Evolutionary conservation across 2,888 invertebrate species (phyloP).

Genomic region (Lasioglossum calceatum): DNA sequence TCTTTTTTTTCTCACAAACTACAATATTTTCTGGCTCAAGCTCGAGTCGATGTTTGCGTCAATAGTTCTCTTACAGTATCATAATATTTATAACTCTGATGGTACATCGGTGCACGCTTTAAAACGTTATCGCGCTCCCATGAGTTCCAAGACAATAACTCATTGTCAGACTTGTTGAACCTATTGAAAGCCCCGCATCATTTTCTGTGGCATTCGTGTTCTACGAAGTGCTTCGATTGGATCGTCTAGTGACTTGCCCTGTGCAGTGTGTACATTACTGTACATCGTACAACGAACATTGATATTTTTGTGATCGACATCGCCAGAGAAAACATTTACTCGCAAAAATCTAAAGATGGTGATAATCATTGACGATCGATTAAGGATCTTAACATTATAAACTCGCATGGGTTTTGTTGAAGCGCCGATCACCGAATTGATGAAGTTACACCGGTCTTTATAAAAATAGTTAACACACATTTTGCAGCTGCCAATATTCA

Average conservation of each 20-base stretch:
- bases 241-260: slow-evolving; percentile 34
- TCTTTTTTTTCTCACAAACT: not conserved
- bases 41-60: not conserved
- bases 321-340: slow-evolving; percentile 3
- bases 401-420: not conserved
- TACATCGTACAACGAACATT: slow-evolving; percentile 33
- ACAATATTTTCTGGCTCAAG: not conserved
- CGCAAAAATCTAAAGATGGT: not conserved
- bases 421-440: not conserved
- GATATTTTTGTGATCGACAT: slow-evolving; percentile 30
- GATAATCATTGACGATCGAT: slow-evolving; percentile 40
- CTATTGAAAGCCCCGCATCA: not conserved
- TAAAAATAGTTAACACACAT: not conserved
- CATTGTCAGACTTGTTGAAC: not conserved
- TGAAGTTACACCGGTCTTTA: not conserved
- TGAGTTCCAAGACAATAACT: not conserved
- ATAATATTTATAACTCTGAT: slow-evolving; percentile 12
- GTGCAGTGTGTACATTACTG: slow-evolving; percentile 9
- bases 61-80: not conserved
- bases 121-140: not conserved
- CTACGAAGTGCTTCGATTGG: not conserved
- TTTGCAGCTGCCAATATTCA: too few species aligned
- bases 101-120: not conserved
- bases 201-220: not conserved
- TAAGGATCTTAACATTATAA: slow-evolving; percentile 32